A percentile compares a stretch with the other conserved stretches of the same genome.
phyloP scores from a whole-genome alignment of 2,888 invertebrate species.

The Coenonympha glycerion region DNA sequence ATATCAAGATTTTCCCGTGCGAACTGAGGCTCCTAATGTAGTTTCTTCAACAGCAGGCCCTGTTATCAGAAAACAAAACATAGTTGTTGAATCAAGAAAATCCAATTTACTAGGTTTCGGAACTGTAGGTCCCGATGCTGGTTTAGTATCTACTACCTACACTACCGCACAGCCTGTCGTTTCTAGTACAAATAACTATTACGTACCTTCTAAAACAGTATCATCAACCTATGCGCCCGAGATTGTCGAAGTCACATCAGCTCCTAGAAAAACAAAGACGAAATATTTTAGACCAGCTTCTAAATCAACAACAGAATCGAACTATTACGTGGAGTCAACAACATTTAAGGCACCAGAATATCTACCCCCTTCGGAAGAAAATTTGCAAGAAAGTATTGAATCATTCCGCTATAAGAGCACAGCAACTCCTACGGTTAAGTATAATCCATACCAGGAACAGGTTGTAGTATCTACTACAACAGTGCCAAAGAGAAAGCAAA shows the following conservation, averaged over 20 bases:
- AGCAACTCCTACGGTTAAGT: constrained; percentile 38
- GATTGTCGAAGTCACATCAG: constrained; percentile 33
- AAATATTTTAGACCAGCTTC: constrained; percentile 39
- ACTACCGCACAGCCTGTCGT: constrained; percentile 39
- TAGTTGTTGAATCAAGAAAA: constrained; percentile 59
- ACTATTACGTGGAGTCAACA: constrained; percentile 42
- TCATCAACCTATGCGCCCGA: constrained; percentile 39
- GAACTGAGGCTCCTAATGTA: constrained; percentile 26
- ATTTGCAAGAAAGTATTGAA: constrained; percentile 42
- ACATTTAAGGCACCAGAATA: constrained; percentile 46
- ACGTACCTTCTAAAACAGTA: constrained; percentile 30
- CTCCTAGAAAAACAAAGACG: constrained; percentile 30
- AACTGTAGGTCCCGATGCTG: constrained; percentile 54
- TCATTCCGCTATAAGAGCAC: constrained; percentile 45
- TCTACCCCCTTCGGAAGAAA: constrained; percentile 40
- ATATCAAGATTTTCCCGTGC: constrained; percentile 33
- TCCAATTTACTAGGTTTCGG: constrained; percentile 56
- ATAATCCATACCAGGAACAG: constrained; percentile 54
- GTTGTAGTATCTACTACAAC: constrained; percentile 37
- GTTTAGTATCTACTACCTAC: constrained; percentile 45
- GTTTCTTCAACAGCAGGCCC: constrained; percentile 29
- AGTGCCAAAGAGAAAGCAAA: constrained; percentile 52
- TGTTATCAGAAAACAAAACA: constrained; percentile 42
- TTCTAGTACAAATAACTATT: constrained; percentile 39
- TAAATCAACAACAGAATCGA: constrained; percentile 39